Conservation (phyloP, 2,888 invertebrate genomes). For the Eilema griseolum region DNA sequence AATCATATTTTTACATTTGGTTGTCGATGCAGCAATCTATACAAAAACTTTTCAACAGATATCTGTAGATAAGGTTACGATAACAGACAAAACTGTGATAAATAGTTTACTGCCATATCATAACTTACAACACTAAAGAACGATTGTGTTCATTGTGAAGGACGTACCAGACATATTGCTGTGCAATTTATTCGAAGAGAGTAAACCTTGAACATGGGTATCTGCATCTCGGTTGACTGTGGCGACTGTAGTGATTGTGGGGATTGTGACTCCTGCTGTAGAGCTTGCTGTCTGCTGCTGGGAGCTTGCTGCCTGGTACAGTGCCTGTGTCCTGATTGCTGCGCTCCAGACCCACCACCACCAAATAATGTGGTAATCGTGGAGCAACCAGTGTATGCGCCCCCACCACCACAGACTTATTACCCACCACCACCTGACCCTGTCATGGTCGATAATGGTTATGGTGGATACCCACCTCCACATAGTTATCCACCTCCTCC, state of each 20-base stretch:
- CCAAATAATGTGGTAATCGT: not conserved
- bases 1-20: not conserved
- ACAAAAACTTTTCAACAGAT: not conserved
- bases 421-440: slow-evolving; percentile 8
- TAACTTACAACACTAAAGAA: slow-evolving; percentile 3
- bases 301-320: slow-evolving; percentile 62
- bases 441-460: not conserved
- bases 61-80: slow-evolving; percentile 10
- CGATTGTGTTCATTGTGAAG: slow-evolving; percentile 3
- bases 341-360: slow-evolving; percentile 50
- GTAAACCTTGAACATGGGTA: slow-evolving; percentile 8
- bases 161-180: not conserved
- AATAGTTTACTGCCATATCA: slow-evolving; percentile 4
- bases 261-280: slow-evolving; percentile 61
- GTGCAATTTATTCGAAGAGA: not conserved
- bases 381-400: not conserved
- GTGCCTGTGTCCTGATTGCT: slow-evolving; percentile 63
- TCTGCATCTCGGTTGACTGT: slow-evolving; percentile 14
- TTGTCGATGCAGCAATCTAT: not conserved
- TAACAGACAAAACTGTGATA: slow-evolving; percentile 9
- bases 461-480: slow-evolving; percentile 7
- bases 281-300: slow-evolving; percentile 62
- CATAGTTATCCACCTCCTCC: slow-evolving; percentile 12
- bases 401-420: not conserved
- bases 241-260: slow-evolving; percentile 51